Percentiles rank a stretch among this genome's conserved stretches.
These are phyloP conservation scores for Oryctes rhinoceros DNA, from an alignment of 1,140 invertebrate species.

Conservation along the genomic window DNA sequence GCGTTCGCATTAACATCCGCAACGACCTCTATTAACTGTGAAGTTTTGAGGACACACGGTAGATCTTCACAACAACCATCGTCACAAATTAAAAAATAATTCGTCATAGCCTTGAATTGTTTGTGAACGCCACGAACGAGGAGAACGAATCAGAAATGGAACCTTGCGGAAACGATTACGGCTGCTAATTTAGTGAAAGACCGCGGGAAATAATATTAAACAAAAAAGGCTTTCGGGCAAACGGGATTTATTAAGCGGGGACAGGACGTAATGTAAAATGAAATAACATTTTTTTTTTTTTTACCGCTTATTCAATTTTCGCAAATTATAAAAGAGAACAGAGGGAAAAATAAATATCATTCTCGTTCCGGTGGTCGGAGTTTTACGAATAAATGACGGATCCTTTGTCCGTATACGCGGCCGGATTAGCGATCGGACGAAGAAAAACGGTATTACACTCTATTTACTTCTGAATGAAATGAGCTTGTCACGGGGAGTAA, in stretches of 20 bases:
- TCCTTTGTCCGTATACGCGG: conserved; percentile 21
- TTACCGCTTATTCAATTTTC: conserved; percentile 28
- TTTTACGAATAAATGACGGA: conserved; percentile 30
- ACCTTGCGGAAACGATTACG: not conserved
- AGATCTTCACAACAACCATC: no score
- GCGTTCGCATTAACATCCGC: no score
- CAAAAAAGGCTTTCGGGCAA: not conserved
- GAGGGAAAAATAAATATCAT: conserved; percentile 28
- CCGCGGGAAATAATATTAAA: not conserved
- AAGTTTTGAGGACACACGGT: no score
- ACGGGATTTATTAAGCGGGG: not conserved
- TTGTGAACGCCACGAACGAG: no score
- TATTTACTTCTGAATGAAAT: conserved; percentile 28
- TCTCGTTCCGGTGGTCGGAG: conserved; percentile 15
- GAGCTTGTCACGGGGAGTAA: conserved; percentile 22
- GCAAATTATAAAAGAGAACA: conserved; percentile 14
- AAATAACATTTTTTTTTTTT: conserved; percentile 16
- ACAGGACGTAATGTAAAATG: not conserved
- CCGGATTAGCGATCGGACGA: conserved; percentile 15
- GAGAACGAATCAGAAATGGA: no score
- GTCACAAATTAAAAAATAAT: no score
- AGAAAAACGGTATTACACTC: conserved; percentile 30
- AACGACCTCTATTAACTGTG: no score
- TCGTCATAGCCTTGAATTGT: no score
- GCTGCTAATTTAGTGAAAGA: not conserved